Base-by-base conservation (phyloP, 30 jellyfish, hydroid and myxozoan species). In the Pelagia noctiluca region DNA sequence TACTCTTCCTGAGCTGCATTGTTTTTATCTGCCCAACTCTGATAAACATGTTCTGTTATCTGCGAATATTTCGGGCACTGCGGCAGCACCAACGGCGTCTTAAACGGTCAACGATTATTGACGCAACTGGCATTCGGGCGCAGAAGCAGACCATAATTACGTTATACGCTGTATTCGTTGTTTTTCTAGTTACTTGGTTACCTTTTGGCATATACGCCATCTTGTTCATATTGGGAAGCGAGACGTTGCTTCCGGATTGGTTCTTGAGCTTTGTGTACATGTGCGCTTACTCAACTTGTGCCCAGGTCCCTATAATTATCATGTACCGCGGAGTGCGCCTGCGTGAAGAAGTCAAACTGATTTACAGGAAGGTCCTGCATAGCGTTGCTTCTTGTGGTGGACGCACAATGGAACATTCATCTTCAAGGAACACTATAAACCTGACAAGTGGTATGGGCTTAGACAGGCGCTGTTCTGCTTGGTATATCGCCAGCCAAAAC, bases 191-290 rank as follows among this genome's bases (percentile, higher is more conserved):
- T 42, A 83, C 96, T 13, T 90, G 97, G 97, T 54, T 91, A 22
- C 97, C 97, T 16, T 75, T 90, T 69, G 78, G 64, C 47, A 32
- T 90, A 21, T 90, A 82, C 67, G 75, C 97, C 21, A 13, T 90
- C 0, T 38, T 89, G 31, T 90, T 71, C 82, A 65, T 83, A 34
- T 29, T 82, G 8, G 72, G 74, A 46, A 70, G 72, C 1, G 88
- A 62, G 37, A 85, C 80, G 25, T 67, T 61, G 42, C 34, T 67
- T 12, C 83, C 92, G 4, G 78, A 61, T 35, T 77, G 86, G 84
- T 33, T 76, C 29, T 72, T 90, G 22, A 83, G 85, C 26, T 77
- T 70, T 29, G 92, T 90, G 42, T 90, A 80, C 42, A 74, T 90
- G 16, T 67, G 65, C 29, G 92, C 95, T 0, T 90, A 80, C 73